Evolutionary conservation across 1,140 invertebrate species (phyloP), one percentile per base, ranked within the genome.

Genomic region (Apis dorsata): DNA sequence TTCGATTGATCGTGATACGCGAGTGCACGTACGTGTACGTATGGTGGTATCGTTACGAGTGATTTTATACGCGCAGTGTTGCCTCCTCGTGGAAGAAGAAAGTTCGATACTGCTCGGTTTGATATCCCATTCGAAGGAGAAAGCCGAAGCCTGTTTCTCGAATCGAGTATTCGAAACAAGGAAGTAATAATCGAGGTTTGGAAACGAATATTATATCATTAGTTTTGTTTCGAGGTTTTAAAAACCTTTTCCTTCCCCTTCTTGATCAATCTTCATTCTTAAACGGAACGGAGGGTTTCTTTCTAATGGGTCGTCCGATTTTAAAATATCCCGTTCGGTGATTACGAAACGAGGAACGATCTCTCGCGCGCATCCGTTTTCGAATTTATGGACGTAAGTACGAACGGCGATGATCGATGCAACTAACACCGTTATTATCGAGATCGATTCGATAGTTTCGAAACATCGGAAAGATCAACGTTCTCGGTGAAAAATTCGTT

Each of bases 401-500:
- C 11, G 44, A 69, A 68, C n/a, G 53, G 21, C 28, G 76, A 79
- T 34, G n/a, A 70, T 34, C 34, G 34, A 65, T 24, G 70, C 55
- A 65, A 80, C 53, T 17, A 44, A 15, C 24, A 12, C 19, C 19
- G 59, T 15, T 55, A 55, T 68, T 49, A 55, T 44, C 34, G 60
- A 57, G 71, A 81, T 75, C 21, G 57, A 57, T 15, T 49, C 60
- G 60, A 57, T 75, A 62, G 70, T 51, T 28, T 19, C 24, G 55
- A 63, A 34, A n/a, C n/a, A n/a, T 63, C 21, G 13, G 4, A 10
- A 24, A 34, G 19, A 57, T 65, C 24, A 44, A 21, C 49, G 2
- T 44, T 28, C 57, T 63, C 78, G 51, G 17, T n/a, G 51, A 51
- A 68, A 51, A 71, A 79, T 60, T 79, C 49, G 19, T 28, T 60